Conservation (phyloP, 2,113 vertebrate genomes). For the Siniperca knerii region DNA sequence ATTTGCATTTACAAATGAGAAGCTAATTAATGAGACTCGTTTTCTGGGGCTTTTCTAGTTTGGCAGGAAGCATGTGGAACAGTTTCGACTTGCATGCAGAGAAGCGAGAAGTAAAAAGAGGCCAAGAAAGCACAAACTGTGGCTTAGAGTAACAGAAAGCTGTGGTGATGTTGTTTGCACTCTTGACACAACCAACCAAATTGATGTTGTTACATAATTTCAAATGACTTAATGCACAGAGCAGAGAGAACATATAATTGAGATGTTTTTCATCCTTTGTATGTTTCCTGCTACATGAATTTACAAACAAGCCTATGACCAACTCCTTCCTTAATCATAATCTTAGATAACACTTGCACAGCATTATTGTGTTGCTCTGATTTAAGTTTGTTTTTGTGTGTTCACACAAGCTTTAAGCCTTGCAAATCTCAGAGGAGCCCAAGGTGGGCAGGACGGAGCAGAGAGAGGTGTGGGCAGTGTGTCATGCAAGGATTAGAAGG, state of each 20-base stretch:
- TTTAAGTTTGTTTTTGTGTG: slow-evolving; percentile 25
- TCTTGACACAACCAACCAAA: slow-evolving; percentile 7
- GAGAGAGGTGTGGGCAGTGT: slow-evolving; percentile 37
- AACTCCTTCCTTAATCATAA: neutral
- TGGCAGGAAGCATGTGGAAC: slow-evolving; percentile 58
- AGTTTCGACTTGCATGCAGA: slow-evolving; percentile 46
- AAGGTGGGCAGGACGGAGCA: slow-evolving; percentile 35
- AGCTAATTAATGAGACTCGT: slow-evolving; percentile 84
- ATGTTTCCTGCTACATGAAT: neutral
- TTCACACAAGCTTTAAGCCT: slow-evolving; percentile 21
- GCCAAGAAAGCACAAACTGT: slow-evolving; percentile 10
- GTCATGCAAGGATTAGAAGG: slow-evolving; percentile 66
- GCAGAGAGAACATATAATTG: neutral
- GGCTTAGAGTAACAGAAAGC: neutral
- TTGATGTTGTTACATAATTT: slow-evolving; percentile 7
- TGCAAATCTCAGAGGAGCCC: neutral
- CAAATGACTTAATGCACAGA: slow-evolving; percentile 23
- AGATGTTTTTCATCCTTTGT: slow-evolving; percentile 2
- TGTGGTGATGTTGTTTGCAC: slow-evolving; percentile 7
- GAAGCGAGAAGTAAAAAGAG: slow-evolving; percentile 37
- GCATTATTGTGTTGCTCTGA: neutral
- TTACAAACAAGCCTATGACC: neutral
- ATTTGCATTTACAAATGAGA: slow-evolving; percentile 87
- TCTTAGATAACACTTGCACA: neutral
- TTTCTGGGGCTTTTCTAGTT: slow-evolving; percentile 75